Evolutionary conservation across 2,888 invertebrate genomes (phyloP), one percentile per base, ranked within the genome.

Genomic region (Anaspis maculata): DNA sequence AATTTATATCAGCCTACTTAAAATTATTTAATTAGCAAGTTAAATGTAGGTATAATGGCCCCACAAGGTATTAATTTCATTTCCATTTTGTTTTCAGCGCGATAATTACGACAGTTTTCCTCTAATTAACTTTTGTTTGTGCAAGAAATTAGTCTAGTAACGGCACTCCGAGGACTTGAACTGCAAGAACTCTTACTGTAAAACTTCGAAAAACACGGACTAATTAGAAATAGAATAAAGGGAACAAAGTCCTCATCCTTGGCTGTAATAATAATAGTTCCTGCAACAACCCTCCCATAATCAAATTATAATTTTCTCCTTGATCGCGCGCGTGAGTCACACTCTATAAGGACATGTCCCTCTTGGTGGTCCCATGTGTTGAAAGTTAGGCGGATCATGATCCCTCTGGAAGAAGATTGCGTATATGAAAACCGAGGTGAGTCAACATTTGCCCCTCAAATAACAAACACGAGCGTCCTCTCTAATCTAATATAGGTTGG

Each of bases 401-500:
- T 39, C 36, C 40, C 40, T 30, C 22, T 27, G 34, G 34, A 30
- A 27, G 28, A 30, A 30, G 30, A 37, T 23, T 23, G 30, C 35
- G 28, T 9, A 9, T 36, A 32, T 36, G 38, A 38, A 38, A 39
- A 31, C 27, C 35, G 33, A 44, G 46, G 46, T 47, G 42, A 45
- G 45, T 47, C 47, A 47, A 47, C 47, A 45, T 42, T 33, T 25
- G 33, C 44, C 37, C 34, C 32, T 41, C 39, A 44, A 45, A 45
- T 45, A 45, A 45, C 37, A 47, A 46, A 45, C 34, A 42, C 44
- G 45, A 46, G 46, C 46, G 42, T 32, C 32, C 36, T n/a, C n/a
- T n/a, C n/a, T 47, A 47, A 47, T 47, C 47, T 44, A 47, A 47
- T 47, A 19, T 9, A 41, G 47, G 36, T 47, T 45, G 37, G n/a